Evolutionary conservation across 2,888 invertebrate genomes (phyloP).

Genomic region (Chalcosyrphus nemorum): DNA sequence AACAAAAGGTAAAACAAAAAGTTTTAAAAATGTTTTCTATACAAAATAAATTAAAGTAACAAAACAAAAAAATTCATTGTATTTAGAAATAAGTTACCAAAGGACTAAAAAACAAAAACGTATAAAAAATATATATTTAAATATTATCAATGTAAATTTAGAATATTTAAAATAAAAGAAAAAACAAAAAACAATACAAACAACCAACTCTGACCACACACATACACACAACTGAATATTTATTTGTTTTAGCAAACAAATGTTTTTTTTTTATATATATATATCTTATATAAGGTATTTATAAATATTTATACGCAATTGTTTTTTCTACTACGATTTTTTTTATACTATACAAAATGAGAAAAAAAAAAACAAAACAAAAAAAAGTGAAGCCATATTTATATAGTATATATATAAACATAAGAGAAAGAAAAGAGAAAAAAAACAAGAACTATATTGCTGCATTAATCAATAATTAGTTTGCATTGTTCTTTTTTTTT

Average conservation of each 20-base stretch:
- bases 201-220: constrained; percentile 60
- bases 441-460: constrained; percentile 49
- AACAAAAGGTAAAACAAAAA: constrained; percentile 26
- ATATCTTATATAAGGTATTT: constrained; percentile 65
- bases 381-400: constrained; percentile 65
- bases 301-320: constrained; percentile 68
- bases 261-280: constrained; percentile 34
- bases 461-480: constrained; percentile 59
- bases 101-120: constrained; percentile 69
- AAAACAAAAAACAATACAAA: constrained; percentile 18
- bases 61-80: constrained; percentile 41
- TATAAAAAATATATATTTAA: constrained; percentile 61
- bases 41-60: constrained; percentile 10
- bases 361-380: constrained; percentile 31
- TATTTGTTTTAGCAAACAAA: constrained; percentile 64
- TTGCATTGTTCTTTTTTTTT: constrained; percentile 58
- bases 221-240: constrained; percentile 65
- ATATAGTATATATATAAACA: constrained; percentile 47
- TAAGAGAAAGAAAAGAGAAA: constrained; percentile 12
- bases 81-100: constrained; percentile 70
- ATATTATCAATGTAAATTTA: constrained; percentile 71
- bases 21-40: constrained; percentile 33
- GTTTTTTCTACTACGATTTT: constrained; percentile 62
- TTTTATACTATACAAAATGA: constrained; percentile 66
- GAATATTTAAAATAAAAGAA: constrained; percentile 40